Evolutionary conservation across 2,797 vertebrate species (phyloP).

Genomic region (Chrysocyon brachyurus): DNA sequence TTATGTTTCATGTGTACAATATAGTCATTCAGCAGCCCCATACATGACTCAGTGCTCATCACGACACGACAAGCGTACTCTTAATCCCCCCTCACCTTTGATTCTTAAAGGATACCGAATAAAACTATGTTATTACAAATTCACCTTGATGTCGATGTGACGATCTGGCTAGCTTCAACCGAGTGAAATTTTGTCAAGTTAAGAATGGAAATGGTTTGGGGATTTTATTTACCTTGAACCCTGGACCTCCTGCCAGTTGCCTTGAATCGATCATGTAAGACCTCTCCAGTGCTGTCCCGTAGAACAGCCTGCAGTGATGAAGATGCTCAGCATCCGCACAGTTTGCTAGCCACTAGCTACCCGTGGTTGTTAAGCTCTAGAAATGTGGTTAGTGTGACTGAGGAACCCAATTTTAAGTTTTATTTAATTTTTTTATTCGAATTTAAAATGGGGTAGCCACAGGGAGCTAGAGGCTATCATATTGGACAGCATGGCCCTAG

Average conservation of each 20-base stretch:
- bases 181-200: not conserved
- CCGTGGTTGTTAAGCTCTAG: not conserved
- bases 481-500: not conserved
- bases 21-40: not conserved
- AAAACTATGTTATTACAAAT: not conserved
- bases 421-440: not conserved
- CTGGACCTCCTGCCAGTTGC: fast-evolving
- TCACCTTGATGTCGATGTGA: not conserved
- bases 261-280: not conserved
- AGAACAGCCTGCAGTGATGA: not conserved
- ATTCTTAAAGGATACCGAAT: not conserved
- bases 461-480: not conserved
- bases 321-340: fast-evolving
- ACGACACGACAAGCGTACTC: too few relatives aligned
- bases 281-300: fast-evolving
- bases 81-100: not conserved
- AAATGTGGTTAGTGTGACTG: not conserved
- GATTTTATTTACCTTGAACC: not conserved
- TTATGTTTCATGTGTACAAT: fast-evolving
- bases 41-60: not conserved
- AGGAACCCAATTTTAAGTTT: not conserved
- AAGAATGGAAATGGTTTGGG: not conserved
- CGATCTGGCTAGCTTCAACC: not conserved
- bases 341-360: too few relatives aligned
- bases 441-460: not conserved